A percentile compares a stretch with the other conserved stretches of the same genome.
Evolutionary conservation across 2,113 vertebrate genomes (phyloP).

Genomic region (Drymodes brunneopygia): DNA sequence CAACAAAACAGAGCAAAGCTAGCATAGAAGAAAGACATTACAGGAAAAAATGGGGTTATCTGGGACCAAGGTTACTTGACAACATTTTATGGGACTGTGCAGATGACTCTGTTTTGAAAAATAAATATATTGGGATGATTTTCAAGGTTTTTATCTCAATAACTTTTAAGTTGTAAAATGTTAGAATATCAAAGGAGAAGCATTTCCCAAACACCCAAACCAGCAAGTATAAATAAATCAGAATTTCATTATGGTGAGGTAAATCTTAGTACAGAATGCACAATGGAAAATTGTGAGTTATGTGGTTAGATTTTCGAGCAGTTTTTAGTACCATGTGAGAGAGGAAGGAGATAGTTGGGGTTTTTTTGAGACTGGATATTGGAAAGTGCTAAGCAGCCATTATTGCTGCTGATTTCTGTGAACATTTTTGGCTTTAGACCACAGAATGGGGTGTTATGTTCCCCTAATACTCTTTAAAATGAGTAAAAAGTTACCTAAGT

Average conservation of each 20-base stretch:
- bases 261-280: not conserved
- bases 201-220: not conserved
- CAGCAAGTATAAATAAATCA: not conserved
- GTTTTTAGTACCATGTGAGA: not conserved
- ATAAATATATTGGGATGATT: not conserved
- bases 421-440: not conserved
- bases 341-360: not conserved
- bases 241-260: not conserved
- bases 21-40: not conserved
- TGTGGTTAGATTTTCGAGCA: not conserved
- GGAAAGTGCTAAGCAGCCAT: not conserved
- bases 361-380: not conserved
- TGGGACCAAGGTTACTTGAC: not conserved
- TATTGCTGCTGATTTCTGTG: not conserved
- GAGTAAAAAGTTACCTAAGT: not conserved
- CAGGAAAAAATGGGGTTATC: not conserved
- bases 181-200: not conserved
- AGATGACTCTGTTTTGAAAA: not conserved
- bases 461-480: not conserved
- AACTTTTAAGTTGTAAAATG: not conserved
- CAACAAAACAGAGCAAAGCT: not conserved
- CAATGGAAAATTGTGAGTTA: not conserved
- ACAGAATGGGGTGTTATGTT: not conserved
- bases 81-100: not conserved
- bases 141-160: constrained; percentile 1